phyloP scores from a whole-genome alignment of 2,113 vertebrate genomes.

The Alaudala cheleensis region DNA sequence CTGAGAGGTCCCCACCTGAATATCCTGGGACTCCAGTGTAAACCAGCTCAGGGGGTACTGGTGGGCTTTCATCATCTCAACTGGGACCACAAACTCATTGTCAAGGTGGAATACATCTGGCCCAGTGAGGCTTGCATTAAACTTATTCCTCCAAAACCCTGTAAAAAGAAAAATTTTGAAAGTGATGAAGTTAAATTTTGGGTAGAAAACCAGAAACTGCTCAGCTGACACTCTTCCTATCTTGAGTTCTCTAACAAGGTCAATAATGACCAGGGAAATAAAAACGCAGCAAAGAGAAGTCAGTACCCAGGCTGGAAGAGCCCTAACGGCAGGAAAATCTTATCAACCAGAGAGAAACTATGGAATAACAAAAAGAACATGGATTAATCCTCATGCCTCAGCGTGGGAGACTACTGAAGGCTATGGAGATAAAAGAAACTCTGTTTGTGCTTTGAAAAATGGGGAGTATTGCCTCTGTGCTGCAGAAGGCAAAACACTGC shows the following conservation, averaged over 20 bases:
- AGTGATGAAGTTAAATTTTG: background rate
- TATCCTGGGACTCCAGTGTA: conserved; percentile 78
- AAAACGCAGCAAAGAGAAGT: background rate
- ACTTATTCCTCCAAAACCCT: conserved; percentile 90
- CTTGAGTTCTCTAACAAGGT: background rate
- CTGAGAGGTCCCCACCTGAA: conserved; percentile 76
- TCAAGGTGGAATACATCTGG: conserved; percentile 84
- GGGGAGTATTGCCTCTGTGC: background rate
- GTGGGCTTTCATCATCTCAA: conserved; percentile 90
- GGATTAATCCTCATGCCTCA: conserved; percentile 8
- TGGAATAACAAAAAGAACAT: background rate
- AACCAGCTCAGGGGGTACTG: conserved; percentile 85
- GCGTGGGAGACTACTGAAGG: conserved; percentile 6
- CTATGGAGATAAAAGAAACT: conserved; percentile 30
- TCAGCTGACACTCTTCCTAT: background rate
- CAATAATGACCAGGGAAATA: background rate
- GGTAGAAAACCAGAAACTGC: background rate
- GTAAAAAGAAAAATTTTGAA: background rate
- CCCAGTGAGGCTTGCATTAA: conserved; percentile 84
- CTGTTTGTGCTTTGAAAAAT: conserved; percentile 9
- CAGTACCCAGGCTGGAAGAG: background rate
- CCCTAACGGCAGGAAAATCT: background rate
- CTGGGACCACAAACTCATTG: conserved; percentile 76
- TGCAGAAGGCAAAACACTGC: background rate
- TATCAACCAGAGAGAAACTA: conserved; percentile 12